Percentiles rank a stretch among this genome's conserved stretches.
Conservation (phyloP, 2,797 vertebrate genomes). For the Liasis olivaceus region DNA sequence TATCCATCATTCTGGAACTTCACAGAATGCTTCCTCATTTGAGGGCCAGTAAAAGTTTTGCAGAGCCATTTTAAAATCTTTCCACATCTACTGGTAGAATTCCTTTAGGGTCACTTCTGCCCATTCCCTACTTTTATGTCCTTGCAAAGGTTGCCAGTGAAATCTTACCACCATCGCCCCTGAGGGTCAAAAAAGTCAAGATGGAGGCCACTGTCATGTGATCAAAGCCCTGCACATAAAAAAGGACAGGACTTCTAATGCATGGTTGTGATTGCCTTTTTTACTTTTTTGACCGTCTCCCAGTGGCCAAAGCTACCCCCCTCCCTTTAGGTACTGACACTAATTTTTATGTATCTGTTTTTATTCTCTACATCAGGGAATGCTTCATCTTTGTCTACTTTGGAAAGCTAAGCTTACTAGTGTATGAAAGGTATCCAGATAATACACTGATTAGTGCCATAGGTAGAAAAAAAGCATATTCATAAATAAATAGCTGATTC, state of each 20-base stretch:
- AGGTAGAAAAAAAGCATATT: neutral
- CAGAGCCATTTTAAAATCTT: neutral
- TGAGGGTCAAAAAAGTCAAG: neutral
- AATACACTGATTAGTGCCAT: constrained; percentile 31
- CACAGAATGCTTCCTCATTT: neutral
- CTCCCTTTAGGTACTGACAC: neutral
- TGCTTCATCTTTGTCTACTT: constrained; percentile 33
- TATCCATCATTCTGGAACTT: neutral
- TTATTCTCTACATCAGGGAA: constrained; percentile 2
- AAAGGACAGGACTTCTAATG: too few relatives aligned
- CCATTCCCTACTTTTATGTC: neutral
- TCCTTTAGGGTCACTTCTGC: neutral
- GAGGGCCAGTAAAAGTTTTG: neutral
- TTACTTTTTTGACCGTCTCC: neutral
- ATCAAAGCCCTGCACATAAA: neutral
- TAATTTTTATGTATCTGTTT: neutral
- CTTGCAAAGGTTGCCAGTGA: neutral
- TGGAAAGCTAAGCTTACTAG: constrained; percentile 43
- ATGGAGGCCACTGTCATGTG: neutral
- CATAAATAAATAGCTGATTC: constrained; percentile 31
- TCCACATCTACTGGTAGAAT: neutral
- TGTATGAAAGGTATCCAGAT: constrained; percentile 29
- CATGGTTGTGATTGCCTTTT: neutral
- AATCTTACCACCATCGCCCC: neutral
- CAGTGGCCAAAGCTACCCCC: neutral